phyloP scores from a whole-genome alignment of 2,888 invertebrate species.

The Laspeyria flexula region DNA sequence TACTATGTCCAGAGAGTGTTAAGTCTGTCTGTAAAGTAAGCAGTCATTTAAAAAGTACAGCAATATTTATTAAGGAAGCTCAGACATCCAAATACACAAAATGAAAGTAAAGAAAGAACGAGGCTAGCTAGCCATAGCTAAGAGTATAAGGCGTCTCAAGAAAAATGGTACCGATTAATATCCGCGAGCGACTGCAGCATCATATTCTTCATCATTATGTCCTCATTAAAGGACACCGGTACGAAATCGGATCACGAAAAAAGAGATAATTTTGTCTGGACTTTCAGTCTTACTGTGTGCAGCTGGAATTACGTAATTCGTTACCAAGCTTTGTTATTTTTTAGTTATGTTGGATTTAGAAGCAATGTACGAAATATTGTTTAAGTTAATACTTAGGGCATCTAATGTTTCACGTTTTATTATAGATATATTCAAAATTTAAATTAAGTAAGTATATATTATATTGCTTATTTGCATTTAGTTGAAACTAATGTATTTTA shows the following conservation, averaged over 20 bases:
- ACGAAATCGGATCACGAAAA: constrained; percentile 58
- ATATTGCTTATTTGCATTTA: too few relatives aligned
- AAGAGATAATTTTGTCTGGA: constrained; percentile 41
- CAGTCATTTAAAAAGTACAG: constrained; percentile 5
- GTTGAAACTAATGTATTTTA: too few relatives aligned
- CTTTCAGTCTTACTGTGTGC: not conserved
- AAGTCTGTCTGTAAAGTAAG: too few relatives aligned
- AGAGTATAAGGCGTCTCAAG: constrained; percentile 45
- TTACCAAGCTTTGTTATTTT: not conserved
- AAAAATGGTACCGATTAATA: constrained; percentile 70
- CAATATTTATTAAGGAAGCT: constrained; percentile 2
- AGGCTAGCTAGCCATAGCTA: constrained; percentile 48
- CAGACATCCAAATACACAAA: constrained; percentile 23
- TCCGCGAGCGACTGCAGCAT: constrained; percentile 58
- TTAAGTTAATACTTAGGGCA: too few relatives aligned
- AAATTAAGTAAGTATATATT: too few relatives aligned
- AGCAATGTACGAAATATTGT: too few relatives aligned
- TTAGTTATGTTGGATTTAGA: too few relatives aligned
- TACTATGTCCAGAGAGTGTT: too few relatives aligned
- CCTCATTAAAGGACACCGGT: constrained; percentile 70
- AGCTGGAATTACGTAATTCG: not conserved
- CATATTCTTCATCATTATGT: constrained; percentile 81
- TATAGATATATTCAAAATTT: too few relatives aligned
- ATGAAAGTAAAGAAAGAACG: constrained; percentile 41
- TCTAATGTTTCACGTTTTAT: too few relatives aligned